Base-by-base conservation (phyloP, 2,888 invertebrate species). In the Pristionchus maxplancki region DNA sequence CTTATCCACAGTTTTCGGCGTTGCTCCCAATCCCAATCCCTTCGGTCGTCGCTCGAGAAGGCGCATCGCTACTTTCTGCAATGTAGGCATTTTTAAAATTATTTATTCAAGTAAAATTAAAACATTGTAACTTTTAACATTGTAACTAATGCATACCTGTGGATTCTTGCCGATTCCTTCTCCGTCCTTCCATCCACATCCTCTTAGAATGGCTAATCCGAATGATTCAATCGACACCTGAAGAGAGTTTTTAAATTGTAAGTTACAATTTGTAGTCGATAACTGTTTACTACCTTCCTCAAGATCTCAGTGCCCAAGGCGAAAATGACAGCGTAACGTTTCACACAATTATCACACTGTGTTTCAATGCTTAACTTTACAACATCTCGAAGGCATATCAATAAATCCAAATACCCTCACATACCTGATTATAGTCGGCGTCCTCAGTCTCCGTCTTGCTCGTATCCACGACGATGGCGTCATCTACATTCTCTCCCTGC, bases 21-120 rank as follows among this genome's bases (percentile, higher is more conserved):
- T 97, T 1, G 98, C 98, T 2, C 99, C 99, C 13, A 99, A 95
- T 0, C 98, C 98, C 95, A 99, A 96, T 3, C 98, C 98, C 95
- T 97, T 97, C 0, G 98, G 98, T 89, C 98, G 96, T 64, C 97
- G 94, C 91, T 96, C 96, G 0, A 97, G 97, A 89, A 96, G 95
- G 24, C 95, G 94, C 34, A 96, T 88, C 95, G 94, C 58, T 96
- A 95, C 89, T 96, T 93, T 93, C 96, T 91, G 74, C 82, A 89
- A 81, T 20, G 11, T 6, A 64, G 50, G 48, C 15, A 37, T 34
- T 24, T 74, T 11, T 40, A 6, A 84, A 31, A 20, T 24, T 58
- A n/a, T 58, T 58, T n/a, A 58, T 24, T n/a, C n/a, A 58, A 58
- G n/a, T 24, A 58, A 1, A 8, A 31, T 84, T 13, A 40, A 58